Conservation (phyloP, 2,888 invertebrate species). For the Ryuthela nishihirai region DNA sequence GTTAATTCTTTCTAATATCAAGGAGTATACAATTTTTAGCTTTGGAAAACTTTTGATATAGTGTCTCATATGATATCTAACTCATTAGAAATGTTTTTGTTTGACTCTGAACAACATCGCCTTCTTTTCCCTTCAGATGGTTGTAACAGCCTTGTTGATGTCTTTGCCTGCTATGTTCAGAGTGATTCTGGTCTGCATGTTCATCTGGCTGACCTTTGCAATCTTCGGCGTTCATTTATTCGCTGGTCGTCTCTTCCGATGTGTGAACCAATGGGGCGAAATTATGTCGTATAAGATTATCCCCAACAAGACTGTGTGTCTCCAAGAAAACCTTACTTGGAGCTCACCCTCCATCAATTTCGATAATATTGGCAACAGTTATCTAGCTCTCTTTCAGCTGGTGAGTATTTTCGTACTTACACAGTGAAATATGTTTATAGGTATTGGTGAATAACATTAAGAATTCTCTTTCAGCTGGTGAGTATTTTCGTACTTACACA, state of each 20-base stretch:
- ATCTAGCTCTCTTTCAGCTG: conserved; percentile 10
- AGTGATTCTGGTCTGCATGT: conserved; percentile 7
- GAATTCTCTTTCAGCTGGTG: conserved; percentile 18
- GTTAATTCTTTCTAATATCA: not conserved
- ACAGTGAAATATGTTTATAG: too few species aligned
- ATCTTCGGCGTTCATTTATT: conserved; percentile 15
- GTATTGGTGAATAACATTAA: too few species aligned
- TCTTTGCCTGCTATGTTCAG: conserved; percentile 11
- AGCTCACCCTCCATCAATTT: conserved; percentile 12
- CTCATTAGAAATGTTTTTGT: too few species aligned
- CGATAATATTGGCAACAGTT: conserved; percentile 28
- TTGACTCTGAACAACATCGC: too few species aligned
- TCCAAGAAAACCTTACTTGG: conserved; percentile 8
- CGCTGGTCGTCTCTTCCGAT: conserved; percentile 9
- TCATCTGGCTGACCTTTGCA: conserved; percentile 29
- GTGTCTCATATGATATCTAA: too few species aligned
- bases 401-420: conserved; percentile 2
- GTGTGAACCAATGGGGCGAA: conserved; percentile 1
- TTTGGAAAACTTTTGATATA: too few species aligned
- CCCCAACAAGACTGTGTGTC: conserved; percentile 9
- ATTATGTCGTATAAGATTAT: not conserved
- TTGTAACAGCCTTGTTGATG: conserved; percentile 11
- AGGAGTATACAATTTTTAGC: not conserved
- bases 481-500: not conserved
- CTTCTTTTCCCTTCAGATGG: conserved; percentile 1